Evolutionary conservation across 2,888 invertebrate species (phyloP).

Genomic region (Trissolcus japonicus): DNA sequence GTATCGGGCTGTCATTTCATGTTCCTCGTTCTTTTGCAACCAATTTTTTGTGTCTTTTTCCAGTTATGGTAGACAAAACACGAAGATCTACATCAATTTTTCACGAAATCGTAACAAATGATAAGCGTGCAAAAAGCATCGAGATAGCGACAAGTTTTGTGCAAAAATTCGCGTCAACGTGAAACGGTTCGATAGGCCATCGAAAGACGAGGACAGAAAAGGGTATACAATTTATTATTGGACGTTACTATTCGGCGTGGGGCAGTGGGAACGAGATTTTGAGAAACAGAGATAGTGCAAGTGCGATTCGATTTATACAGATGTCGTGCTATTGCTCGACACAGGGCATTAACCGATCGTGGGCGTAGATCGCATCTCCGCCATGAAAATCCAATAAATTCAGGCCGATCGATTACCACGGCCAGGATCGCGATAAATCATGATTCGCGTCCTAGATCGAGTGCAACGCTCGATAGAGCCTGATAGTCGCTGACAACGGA

Average conservation of each 20-base stretch:
- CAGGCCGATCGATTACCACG: constrained; percentile 59
- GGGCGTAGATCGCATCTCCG: constrained; percentile 56
- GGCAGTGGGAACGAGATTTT: constrained; percentile 44
- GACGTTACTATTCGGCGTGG: constrained; percentile 6
- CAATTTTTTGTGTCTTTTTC: background rate
- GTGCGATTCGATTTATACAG: constrained; percentile 34
- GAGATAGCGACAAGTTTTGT: constrained; percentile 6
- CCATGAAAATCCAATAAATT: constrained; percentile 60
- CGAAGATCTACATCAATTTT: constrained; percentile 23
- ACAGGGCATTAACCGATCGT: constrained; percentile 57
- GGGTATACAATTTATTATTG: constrained; percentile 23
- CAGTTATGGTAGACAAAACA: constrained; percentile 27
- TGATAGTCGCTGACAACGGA: constrained; percentile 52
- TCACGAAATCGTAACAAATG: constrained; percentile 15
- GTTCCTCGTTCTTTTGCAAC: background rate
- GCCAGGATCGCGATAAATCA: constrained; percentile 60
- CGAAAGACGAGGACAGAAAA: constrained; percentile 9
- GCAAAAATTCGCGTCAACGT: constrained; percentile 32
- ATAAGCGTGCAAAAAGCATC: constrained; percentile 18
- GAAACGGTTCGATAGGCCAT: constrained; percentile 28
- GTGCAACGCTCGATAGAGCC: constrained; percentile 51
- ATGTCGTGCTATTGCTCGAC: constrained; percentile 43
- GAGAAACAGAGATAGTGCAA: constrained; percentile 31
- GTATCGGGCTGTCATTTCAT: background rate
- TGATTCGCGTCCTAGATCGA: constrained; percentile 55